Base-by-base conservation (phyloP, 2,888 invertebrate species). In the Thyatira batis region DNA sequence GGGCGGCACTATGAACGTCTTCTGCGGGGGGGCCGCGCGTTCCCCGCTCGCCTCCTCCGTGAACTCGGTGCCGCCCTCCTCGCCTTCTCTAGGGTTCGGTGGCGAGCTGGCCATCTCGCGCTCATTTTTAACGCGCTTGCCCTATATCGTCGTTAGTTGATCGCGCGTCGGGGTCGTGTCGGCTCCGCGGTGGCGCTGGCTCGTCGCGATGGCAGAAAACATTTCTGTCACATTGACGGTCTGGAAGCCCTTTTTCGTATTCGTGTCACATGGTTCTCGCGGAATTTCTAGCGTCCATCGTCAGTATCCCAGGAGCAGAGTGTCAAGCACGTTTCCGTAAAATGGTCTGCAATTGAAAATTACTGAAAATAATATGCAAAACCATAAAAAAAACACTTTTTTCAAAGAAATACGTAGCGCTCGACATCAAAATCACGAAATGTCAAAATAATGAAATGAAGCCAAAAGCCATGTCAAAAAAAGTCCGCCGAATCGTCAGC, bases 391-490 rank as follows among this genome's bases (percentile, higher is more conserved):
- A 78, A 77, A 75, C 64, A 77, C 78, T 85, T 87, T 88, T 87
- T 81, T 80, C 78, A 76, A 79, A 78, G 86, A 91, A 90, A 92
- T 90, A 92, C 88, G 90, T 89, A 91, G 90, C 89, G 87, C 87
- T 89, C 92, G 91, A 92, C 92, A 92, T 86, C 86, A 83, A 92
- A 89, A 88, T 87, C 89, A 86, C 85, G 85, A 92, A 89, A 90
- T 87, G 92, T 92, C 92, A 92, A 92, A 92, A 92, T 92, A 92
- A 89, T 90, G 87, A 87, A 87, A 87, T 87, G 87, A 91, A 90
- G 86, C 87, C 85, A 87, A 89, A 87, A 88, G 85, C 83, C 83
- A 82, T 91, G 89, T 87, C 90, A 89, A 89, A 91, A 89, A 89
- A 89, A 89, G 84, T 87, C 84, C 88, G 89, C 89, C 83, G 87